phyloP scores from a whole-genome alignment of 1,140 invertebrate species.

The Neoseiulus cucumeris region DNA sequence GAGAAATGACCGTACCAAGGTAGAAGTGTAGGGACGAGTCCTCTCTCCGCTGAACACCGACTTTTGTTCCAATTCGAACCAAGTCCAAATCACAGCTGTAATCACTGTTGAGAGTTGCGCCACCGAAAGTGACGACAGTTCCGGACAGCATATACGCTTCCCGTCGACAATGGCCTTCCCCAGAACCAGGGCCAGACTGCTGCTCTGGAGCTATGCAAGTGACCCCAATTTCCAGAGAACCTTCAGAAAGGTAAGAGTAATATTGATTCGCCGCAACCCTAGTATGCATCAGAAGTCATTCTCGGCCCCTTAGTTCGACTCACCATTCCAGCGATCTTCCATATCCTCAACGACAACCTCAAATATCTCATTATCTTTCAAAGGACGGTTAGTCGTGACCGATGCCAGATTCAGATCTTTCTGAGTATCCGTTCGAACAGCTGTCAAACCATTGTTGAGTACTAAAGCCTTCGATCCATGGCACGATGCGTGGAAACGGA shows the following conservation, averaged over 20 bases:
- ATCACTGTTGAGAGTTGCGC: constrained; percentile 54
- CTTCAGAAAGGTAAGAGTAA: constrained; percentile 16
- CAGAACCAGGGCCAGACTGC: constrained; percentile 64
- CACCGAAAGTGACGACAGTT: constrained; percentile 46
- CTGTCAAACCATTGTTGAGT: constrained; percentile 63
- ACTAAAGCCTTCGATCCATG: constrained; percentile 74
- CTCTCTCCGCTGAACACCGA: constrained; percentile 63
- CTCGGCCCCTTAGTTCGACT: constrained; percentile 34
- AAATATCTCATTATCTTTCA: constrained; percentile 74
- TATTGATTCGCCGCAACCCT: constrained; percentile 2
- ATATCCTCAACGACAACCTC: constrained; percentile 75
- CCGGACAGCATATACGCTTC: constrained; percentile 72
- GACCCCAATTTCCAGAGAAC: constrained; percentile 35
- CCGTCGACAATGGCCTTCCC: constrained; percentile 72
- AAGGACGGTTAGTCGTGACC: constrained; percentile 62
- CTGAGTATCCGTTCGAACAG: constrained; percentile 55
- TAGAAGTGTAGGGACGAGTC: constrained; percentile 72
- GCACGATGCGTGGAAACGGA: constrained; percentile 57
- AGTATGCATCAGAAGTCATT: too few species aligned
- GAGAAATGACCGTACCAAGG: constrained; percentile 14
- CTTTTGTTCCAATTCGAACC: constrained; percentile 46
- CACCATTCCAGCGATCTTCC: constrained; percentile 75
- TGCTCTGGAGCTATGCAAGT: constrained; percentile 69
- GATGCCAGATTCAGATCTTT: constrained; percentile 87
- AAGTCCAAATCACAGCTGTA: constrained; percentile 64